phyloP scores from a whole-genome alignment of 1,140 invertebrate genomes.

The Drosophila pallidifrons region DNA sequence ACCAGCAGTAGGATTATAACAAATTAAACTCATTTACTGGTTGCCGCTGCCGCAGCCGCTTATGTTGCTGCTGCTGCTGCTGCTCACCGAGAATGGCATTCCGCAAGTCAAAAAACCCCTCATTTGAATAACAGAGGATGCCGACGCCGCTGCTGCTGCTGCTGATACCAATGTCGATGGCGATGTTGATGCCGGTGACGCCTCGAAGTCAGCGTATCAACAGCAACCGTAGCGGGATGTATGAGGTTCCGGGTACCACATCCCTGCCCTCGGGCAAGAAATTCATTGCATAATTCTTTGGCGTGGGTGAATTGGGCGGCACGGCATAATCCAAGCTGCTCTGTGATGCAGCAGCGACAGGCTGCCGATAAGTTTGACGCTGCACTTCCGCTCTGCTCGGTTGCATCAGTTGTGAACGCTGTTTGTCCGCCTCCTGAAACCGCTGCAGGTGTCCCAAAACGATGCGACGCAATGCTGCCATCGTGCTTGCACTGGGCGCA shows the following conservation, averaged over 20 bases:
- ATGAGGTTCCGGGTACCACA: conserved; percentile 82
- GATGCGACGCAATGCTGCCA: conserved; percentile 61
- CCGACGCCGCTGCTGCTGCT: conserved; percentile 32
- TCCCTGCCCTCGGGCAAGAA: conserved; percentile 73
- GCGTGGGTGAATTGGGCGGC: conserved; percentile 69
- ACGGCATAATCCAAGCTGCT: conserved; percentile 43
- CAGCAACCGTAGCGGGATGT: conserved; percentile 69
- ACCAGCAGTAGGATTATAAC: conserved; percentile 74
- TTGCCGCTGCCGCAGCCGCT: conserved; percentile 29
- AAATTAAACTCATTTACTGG: conserved; percentile 76
- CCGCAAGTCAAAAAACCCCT: conserved; percentile 12
- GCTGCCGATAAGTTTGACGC: conserved; percentile 31
- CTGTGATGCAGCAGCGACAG: conserved; percentile 36
- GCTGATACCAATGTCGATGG: conserved; percentile 15
- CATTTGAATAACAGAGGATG: conserved; percentile 55
- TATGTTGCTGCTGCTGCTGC: conserved; percentile 18
- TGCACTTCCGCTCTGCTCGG: conserved; percentile 41
- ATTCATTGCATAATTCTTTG: conserved; percentile 76
- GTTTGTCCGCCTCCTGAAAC: conserved; percentile 60
- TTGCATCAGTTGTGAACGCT: conserved; percentile 18
- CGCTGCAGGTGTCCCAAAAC: conserved; percentile 66
- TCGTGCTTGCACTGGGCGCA: conserved; percentile 52
- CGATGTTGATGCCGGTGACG: conserved; percentile 4
- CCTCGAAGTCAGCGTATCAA: conserved; percentile 48
- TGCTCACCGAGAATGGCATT: conserved; percentile 36